phyloP scores from a whole-genome alignment of 2,113 vertebrate species.

The Heptranchias perlo region DNA sequence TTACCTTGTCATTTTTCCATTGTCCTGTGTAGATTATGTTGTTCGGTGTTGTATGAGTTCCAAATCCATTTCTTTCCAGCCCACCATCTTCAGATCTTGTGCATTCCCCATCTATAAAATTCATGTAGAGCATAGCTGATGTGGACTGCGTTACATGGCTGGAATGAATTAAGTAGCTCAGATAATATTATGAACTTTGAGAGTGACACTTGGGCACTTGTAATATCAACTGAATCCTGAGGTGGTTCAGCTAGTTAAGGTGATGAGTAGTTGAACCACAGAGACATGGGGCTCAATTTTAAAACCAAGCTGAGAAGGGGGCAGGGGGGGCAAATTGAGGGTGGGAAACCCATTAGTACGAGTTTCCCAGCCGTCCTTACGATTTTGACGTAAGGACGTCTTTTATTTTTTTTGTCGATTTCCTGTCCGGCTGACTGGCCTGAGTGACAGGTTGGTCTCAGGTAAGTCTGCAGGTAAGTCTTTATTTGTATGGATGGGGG shows the following conservation, averaged over 20 bases:
- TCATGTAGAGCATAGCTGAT: neutral
- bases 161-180: neutral
- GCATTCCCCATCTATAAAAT: constrained; percentile 62
- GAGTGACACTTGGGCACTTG: no score
- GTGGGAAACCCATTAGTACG: no score
- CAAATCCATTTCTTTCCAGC: constrained; percentile 60
- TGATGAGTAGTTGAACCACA: neutral
- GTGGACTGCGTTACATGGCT: neutral
- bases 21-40: constrained; percentile 59
- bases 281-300: neutral
- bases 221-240: neutral
- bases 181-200: neutral
- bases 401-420: no score
- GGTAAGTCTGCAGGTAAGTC: no score
- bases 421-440: no score
- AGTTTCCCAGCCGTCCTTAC: no score
- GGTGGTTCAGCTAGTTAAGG: neutral
- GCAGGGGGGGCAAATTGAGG: no score
- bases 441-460: no score
- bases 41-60: constrained; percentile 57
- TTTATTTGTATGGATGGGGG: no score
- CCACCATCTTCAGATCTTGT: constrained; percentile 52
- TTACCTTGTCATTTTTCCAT: constrained; percentile 72
- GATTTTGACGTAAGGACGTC: no score
- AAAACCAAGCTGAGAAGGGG: neutral